Percentiles rank a stretch among this genome's conserved stretches.
These are phyloP conservation scores for Bembecia ichneumoniformis DNA, from an alignment of 2,888 invertebrate species.

Conservation along the genomic window DNA sequence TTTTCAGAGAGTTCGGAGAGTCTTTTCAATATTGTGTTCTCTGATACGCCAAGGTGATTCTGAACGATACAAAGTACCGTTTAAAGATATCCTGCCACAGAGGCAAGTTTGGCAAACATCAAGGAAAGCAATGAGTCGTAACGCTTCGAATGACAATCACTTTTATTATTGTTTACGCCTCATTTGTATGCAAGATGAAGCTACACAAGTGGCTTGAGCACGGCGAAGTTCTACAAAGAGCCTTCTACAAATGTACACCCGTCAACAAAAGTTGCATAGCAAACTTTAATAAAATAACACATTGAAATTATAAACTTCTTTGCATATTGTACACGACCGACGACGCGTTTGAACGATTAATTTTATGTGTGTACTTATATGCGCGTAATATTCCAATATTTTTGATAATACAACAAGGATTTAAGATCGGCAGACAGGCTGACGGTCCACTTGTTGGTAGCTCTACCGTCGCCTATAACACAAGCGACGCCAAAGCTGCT, in stretches of 20 bases:
- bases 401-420: too few relatives aligned
- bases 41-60: too few relatives aligned
- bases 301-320: neutral
- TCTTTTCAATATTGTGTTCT: too few relatives aligned
- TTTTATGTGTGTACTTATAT: neutral
- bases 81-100: neutral
- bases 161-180: slow-evolving; percentile 27
- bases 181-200: slow-evolving; percentile 39
- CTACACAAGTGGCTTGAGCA: slow-evolving; percentile 18
- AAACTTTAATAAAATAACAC: neutral
- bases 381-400: too few relatives aligned
- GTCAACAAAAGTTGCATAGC: neutral
- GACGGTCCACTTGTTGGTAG: too few relatives aligned
- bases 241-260: neutral
- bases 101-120: neutral
- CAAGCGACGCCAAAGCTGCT: too few relatives aligned
- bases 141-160: slow-evolving; percentile 22
- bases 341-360: neutral
- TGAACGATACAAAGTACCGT: neutral
- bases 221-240: neutral
- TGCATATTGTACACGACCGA: neutral
- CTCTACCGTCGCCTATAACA: too few relatives aligned
- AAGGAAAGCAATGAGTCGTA: slow-evolving; percentile 21
- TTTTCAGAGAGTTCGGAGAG: too few relatives aligned
- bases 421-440: too few relatives aligned